Percentiles rank a stretch among this genome's conserved stretches.
These are phyloP conservation scores for Henricia sp. DNA, from an alignment of 53 echinoderm and acorn worm genomes.

Conservation along the genomic window DNA sequence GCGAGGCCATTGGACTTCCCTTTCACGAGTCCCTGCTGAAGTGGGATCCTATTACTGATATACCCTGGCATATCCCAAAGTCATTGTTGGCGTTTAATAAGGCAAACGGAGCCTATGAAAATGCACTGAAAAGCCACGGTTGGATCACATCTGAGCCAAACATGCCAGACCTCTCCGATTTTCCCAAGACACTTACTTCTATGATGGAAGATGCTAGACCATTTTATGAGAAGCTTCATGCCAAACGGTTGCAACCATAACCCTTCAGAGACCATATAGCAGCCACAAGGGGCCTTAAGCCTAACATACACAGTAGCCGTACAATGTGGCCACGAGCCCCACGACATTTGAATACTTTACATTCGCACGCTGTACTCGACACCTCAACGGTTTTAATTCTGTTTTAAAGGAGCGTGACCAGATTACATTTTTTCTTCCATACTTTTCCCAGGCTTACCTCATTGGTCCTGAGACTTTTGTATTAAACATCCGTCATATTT, in stretches of 20 bases:
- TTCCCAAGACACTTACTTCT: not conserved
- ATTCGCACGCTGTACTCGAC: too few species aligned
- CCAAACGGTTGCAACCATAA: not conserved
- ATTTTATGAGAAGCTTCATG: constrained; percentile 27
- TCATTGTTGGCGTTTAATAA: constrained; percentile 4
- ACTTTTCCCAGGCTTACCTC: too few species aligned
- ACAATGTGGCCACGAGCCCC: too few species aligned
- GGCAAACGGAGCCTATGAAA: constrained; percentile 29
- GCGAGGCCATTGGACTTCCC: constrained; percentile 17
- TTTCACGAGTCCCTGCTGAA: constrained; percentile 18
- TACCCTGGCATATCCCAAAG: constrained; percentile 42
- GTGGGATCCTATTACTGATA: constrained; percentile 40
- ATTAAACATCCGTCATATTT: too few species aligned
- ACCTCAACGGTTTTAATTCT: too few species aligned
- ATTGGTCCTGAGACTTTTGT: too few species aligned
- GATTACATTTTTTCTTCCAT: too few species aligned
- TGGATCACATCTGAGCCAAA: not conserved
- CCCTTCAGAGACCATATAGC: too few species aligned
- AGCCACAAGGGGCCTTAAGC: too few species aligned
- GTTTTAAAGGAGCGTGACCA: too few species aligned
- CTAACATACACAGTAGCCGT: too few species aligned
- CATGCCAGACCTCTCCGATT: not conserved
- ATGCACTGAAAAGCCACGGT: constrained; percentile 29
- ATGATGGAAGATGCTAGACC: constrained; percentile 8
- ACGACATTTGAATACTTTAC: too few species aligned